A percentile compares a stretch with the other conserved stretches of the same genome.
Conservation (phyloP, 2,797 vertebrate species). For the Alfaro cultratus region DNA sequence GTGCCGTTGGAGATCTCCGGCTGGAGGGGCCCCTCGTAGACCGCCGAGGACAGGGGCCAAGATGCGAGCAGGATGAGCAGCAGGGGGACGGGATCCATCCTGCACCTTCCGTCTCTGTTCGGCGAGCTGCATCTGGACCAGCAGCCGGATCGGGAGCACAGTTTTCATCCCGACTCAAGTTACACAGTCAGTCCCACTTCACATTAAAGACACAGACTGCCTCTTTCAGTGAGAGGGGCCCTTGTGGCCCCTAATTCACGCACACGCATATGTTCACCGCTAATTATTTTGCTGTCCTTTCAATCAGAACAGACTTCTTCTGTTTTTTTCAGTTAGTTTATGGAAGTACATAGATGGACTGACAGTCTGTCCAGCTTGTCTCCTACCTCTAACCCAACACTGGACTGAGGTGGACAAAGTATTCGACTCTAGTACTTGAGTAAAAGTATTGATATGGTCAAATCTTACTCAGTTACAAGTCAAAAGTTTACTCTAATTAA, state of each 20-base stretch:
- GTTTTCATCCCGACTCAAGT: conserved; percentile 72
- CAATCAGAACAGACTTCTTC: background rate
- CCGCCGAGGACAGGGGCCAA: conserved; percentile 72
- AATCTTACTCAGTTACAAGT: too few species aligned
- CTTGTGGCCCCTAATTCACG: conserved; percentile 26
- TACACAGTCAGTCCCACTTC: conserved; percentile 66
- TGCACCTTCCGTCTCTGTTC: conserved; percentile 56
- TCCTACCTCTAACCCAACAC: background rate
- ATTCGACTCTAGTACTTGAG: too few species aligned
- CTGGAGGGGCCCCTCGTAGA: conserved; percentile 89
- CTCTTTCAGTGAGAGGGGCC: conserved; percentile 37
- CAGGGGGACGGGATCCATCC: conserved; percentile 78
- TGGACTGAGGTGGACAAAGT: too few species aligned
- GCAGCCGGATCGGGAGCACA: conserved; percentile 35
- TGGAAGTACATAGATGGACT: background rate
- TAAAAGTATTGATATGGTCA: too few species aligned
- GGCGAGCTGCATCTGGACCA: conserved; percentile 55
- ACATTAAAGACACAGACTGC: conserved; percentile 66
- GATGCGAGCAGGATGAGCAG: conserved; percentile 75
- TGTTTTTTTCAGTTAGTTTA: too few species aligned
- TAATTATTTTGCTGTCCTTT: background rate
- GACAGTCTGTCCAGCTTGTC: background rate
- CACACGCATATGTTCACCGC: background rate
- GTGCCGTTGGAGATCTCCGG: conserved; percentile 97
- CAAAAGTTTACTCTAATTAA: too few species aligned